phyloP scores from a whole-genome alignment of 2,888 invertebrate genomes.

The Drosophila flavopinicola region DNA sequence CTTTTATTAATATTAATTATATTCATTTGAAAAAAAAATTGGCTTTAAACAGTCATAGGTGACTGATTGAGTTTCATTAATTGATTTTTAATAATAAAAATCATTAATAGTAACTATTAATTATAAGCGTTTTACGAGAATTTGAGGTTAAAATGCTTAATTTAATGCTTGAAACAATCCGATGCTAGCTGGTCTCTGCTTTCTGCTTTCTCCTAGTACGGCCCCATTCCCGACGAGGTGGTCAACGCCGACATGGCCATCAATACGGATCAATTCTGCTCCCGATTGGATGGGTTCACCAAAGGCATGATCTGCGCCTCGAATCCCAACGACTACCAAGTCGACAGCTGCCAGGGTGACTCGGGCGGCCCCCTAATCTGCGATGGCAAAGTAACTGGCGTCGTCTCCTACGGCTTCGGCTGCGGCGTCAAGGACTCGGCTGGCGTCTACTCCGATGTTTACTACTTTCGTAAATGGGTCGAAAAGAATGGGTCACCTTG shows the following conservation, averaged over 20 bases:
- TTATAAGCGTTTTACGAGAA: too few species aligned
- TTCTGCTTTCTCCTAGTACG: slow-evolving; percentile 35
- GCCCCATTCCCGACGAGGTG: slow-evolving; percentile 61
- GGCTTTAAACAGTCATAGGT: too few species aligned
- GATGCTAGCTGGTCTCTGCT: too few species aligned
- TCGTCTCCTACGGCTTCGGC: slow-evolving; percentile 68
- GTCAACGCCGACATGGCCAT: slow-evolving; percentile 57
- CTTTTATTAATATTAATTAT: too few species aligned
- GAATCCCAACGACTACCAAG: slow-evolving; percentile 38
- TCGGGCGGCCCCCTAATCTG: slow-evolving; percentile 73
- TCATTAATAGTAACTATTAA: too few species aligned
- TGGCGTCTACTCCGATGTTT: slow-evolving; percentile 65
- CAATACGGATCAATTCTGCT: slow-evolving; percentile 26
- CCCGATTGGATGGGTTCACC: not conserved
- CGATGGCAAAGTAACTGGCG: slow-evolving; percentile 43
- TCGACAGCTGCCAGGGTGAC: slow-evolving; percentile 71
- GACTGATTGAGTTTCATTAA: too few species aligned
- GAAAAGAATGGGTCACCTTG: slow-evolving; percentile 2
- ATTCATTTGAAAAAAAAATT: too few species aligned
- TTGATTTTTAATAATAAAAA: too few species aligned
- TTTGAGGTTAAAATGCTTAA: too few species aligned
- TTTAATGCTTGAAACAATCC: too few species aligned
- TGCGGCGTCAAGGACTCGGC: slow-evolving; percentile 47
- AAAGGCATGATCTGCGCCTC: slow-evolving; percentile 65
- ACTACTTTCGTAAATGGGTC: slow-evolving; percentile 57